Evolutionary conservation across 2,888 invertebrate species (phyloP).

Genomic region (Pterostichus niger): DNA sequence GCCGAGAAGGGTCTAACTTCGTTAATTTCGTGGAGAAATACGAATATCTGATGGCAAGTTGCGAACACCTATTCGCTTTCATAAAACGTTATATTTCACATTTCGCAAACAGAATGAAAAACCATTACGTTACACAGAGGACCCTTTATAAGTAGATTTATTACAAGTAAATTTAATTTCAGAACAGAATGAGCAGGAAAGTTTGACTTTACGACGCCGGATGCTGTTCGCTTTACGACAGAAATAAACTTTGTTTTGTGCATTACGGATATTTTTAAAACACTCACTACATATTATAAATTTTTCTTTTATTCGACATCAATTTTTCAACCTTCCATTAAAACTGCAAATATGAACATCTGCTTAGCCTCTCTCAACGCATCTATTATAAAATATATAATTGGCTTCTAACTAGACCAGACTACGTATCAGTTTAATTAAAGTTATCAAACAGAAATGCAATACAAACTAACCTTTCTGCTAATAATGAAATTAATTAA

Average conservation of each 20-base stretch:
- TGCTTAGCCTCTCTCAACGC: neutral
- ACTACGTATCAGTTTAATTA: neutral
- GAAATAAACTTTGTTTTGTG: constrained; percentile 46
- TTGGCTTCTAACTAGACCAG: neutral
- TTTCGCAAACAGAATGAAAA: constrained; percentile 64
- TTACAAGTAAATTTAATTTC: constrained; percentile 66
- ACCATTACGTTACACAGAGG: constrained; percentile 60
- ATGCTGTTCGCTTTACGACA: constrained; percentile 49
- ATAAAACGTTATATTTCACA: constrained; percentile 62
- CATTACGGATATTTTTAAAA: constrained; percentile 10
- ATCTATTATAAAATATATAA: constrained; percentile 22
- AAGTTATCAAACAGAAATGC: too few species aligned
- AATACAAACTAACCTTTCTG: too few species aligned
- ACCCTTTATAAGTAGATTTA: constrained; percentile 63
- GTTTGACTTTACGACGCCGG: constrained; percentile 59
- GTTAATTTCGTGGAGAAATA: constrained; percentile 10
- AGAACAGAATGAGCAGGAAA: constrained; percentile 60
- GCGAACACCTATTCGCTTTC: constrained; percentile 50
- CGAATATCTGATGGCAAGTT: constrained; percentile 21
- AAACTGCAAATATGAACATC: too few species aligned
- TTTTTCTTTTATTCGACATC: neutral
- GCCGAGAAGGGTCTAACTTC: constrained; percentile 19
- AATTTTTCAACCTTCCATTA: too few species aligned
- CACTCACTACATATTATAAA: constrained; percentile 24
- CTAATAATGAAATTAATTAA: too few species aligned